A percentile compares a stretch with the other conserved stretches of the same genome.
These are phyloP conservation scores for Paralichthys olivaceus DNA, from an alignment of 2,113 vertebrate species.

Conservation along the genomic window DNA sequence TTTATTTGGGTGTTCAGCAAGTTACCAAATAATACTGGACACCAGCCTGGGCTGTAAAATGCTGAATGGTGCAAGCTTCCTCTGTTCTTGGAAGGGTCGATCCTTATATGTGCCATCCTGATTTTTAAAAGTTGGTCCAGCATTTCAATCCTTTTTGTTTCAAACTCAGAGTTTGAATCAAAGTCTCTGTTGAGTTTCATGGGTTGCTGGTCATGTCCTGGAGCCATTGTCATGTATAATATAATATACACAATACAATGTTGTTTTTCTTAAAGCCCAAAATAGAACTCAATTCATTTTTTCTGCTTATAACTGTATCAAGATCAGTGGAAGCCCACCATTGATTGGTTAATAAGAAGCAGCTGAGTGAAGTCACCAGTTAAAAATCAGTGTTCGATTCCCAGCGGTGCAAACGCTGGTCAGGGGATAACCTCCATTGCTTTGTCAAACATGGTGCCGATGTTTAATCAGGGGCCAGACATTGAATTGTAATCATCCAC, in stretches of 20 bases:
- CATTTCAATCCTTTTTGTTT: constrained; percentile 7
- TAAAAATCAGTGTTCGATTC: constrained; percentile 55
- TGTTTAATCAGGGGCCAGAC: constrained; percentile 73
- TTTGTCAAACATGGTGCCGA: constrained; percentile 59
- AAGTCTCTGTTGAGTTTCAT: constrained; percentile 18
- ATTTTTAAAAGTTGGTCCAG: neutral
- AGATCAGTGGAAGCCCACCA: neutral
- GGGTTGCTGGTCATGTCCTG: constrained; percentile 8
- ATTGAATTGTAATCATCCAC: constrained; percentile 63
- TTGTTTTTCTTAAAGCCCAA: too few relatives aligned
- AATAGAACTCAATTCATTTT: too few relatives aligned
- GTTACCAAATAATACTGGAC: constrained; percentile 59
- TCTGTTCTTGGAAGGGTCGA: constrained; percentile 13
- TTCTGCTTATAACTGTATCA: too few relatives aligned
- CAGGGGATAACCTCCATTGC: constrained; percentile 54
- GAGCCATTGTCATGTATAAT: constrained; percentile 8
- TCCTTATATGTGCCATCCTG: constrained; percentile 1
- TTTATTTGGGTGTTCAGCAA: constrained; percentile 69
- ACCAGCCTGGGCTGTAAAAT: constrained; percentile 29
- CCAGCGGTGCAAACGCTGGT: constrained; percentile 34
- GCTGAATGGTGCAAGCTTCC: constrained; percentile 27
- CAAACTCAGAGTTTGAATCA: constrained; percentile 9
- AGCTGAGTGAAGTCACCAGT: constrained; percentile 34
- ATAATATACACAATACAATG: too few relatives aligned
- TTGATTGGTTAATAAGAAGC: constrained; percentile 46